These are phyloP conservation scores for Trachops cirrhosus DNA, from an alignment of 2,797 vertebrate species.

Conservation along the genomic window DNA sequence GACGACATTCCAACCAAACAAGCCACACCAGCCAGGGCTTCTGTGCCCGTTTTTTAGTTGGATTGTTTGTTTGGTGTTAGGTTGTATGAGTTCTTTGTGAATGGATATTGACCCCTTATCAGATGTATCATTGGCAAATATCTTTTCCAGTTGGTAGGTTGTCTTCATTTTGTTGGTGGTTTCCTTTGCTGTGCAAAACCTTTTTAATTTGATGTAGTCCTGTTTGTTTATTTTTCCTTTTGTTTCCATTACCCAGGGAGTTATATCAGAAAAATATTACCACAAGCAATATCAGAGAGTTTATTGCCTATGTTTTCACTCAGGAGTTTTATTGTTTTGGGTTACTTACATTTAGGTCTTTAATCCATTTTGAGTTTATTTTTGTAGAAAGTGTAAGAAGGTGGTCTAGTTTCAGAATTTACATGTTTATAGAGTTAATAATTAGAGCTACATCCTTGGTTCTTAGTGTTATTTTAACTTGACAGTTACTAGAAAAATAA, in stretches of 20 bases:
- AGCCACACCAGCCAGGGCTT: background rate
- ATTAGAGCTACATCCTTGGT: background rate
- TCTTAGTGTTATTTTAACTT: conserved; percentile 10
- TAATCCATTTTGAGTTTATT: background rate
- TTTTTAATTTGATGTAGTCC: background rate
- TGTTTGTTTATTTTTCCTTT: background rate
- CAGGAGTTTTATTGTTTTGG: background rate
- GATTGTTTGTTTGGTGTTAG: background rate
- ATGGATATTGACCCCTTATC: background rate
- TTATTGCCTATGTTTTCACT: background rate
- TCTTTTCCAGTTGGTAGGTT: background rate
- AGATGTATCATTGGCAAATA: background rate
- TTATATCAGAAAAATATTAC: background rate
- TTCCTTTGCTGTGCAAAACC: background rate
- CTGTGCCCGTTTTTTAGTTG: background rate
- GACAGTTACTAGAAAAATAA: background rate
- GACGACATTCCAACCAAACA: background rate
- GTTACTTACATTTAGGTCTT: background rate
- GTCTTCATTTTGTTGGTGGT: background rate
- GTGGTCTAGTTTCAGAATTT: background rate
- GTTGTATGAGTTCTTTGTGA: background rate
- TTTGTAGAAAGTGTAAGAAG: background rate
- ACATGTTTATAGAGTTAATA: conserved; percentile 16
- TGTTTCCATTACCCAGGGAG: background rate
- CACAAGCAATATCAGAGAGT: background rate